phyloP scores from a whole-genome alignment of 2,888 invertebrate species.

The Periphyllus acericola region DNA sequence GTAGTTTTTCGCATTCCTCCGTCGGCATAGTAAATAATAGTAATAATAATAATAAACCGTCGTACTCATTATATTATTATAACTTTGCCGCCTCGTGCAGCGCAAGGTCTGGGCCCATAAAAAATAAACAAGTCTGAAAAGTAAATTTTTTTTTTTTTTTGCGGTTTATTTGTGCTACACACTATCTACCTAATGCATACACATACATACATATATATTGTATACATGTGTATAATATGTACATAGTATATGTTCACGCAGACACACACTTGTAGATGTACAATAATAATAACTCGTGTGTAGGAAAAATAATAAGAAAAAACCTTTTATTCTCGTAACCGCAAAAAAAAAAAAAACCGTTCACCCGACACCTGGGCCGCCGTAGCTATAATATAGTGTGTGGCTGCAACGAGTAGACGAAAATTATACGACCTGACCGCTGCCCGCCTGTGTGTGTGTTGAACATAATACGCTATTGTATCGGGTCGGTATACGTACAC shows the following conservation, averaged over 20 bases:
- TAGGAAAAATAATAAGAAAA: conserved; percentile 10
- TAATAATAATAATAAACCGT: conserved; percentile 35
- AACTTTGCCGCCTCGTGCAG: conserved; percentile 23
- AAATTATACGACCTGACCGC: conserved; percentile 56
- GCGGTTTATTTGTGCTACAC: conserved; percentile 32
- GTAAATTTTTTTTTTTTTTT: conserved; percentile 33
- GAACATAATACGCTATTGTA: conserved; percentile 43
- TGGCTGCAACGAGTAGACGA: not conserved
- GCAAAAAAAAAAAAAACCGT: conserved; percentile 45
- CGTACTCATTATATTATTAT: conserved; percentile 21
- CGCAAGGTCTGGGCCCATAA: conserved; percentile 21
- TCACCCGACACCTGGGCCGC: conserved; percentile 55
- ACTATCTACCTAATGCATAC: not conserved
- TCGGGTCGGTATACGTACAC: not conserved
- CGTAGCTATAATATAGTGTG: not conserved
- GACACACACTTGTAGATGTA: not conserved
- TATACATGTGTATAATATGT: too few relatives aligned
- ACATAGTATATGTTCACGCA: too few relatives aligned
- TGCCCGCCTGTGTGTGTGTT: conserved; percentile 22
- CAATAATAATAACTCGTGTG: conserved; percentile 30
- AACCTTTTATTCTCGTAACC: conserved; percentile 49
- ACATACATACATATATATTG: not conserved
- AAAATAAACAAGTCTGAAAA: conserved; percentile 49
- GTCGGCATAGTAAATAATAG: conserved; percentile 31
- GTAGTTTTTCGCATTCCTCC: conserved; percentile 25